phyloP scores from a whole-genome alignment of 2,797 vertebrate species.

The Melopsittacus undulatus region DNA sequence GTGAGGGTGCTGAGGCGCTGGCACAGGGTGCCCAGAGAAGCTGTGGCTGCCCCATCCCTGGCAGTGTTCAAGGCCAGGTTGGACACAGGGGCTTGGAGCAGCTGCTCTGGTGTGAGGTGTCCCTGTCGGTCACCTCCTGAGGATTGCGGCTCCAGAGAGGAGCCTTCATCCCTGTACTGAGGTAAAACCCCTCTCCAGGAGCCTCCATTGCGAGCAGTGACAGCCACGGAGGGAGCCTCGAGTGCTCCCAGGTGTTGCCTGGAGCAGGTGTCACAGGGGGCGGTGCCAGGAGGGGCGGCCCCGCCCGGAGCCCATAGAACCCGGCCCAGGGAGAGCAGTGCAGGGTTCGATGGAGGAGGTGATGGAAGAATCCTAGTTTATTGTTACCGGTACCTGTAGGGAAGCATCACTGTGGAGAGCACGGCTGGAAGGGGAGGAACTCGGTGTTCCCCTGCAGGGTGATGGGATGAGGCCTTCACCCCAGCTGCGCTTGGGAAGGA shows the following conservation, averaged over 20 bases:
- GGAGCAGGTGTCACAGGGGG: rapidly evolving
- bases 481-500: not conserved
- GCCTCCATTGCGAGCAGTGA: not conserved
- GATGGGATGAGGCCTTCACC: not conserved
- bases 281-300: rapidly evolving
- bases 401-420: not conserved
- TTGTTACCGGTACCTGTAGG: not conserved
- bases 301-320: not conserved
- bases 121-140: too few species aligned
- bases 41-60: too few species aligned
- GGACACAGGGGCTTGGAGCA: too few species aligned
- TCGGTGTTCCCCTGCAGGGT: not conserved
- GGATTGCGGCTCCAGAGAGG: too few species aligned
- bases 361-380: rapidly evolving
- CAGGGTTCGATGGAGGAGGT: rapidly evolving
- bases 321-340: rapidly evolving
- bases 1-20: too few species aligned
- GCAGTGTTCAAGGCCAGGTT: too few species aligned
- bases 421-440: not conserved
- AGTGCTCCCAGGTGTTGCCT: not conserved
- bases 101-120: too few species aligned
- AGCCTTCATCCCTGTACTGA: too few species aligned
- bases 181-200: not conserved
- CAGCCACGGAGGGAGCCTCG: rapidly evolving
- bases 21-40: too few species aligned